Percentiles rank a stretch among this genome's conserved stretches.
phyloP scores from a whole-genome alignment of 2,888 invertebrate species.

The Poecilus cupreus region DNA sequence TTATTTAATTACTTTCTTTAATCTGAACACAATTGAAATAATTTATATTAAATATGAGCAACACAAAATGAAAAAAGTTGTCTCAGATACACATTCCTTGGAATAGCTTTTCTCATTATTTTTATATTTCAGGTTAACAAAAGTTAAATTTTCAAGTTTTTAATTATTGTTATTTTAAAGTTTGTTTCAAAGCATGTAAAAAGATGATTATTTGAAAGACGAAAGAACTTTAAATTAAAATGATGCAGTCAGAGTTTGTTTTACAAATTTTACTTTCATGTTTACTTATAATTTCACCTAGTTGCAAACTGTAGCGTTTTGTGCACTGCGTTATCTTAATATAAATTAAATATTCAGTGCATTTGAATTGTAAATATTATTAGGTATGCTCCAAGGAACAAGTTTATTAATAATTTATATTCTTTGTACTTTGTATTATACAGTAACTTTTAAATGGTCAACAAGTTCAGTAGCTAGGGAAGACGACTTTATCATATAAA shows the following conservation, averaged over 20 bases:
- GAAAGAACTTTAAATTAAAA: not conserved
- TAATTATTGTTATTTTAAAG: slow-evolving; percentile 13
- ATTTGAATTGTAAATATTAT: not conserved
- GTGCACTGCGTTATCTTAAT: not conserved
- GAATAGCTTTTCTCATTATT: slow-evolving; percentile 8
- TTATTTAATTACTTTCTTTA: too few relatives aligned
- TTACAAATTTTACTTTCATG: not conserved
- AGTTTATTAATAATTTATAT: not conserved
- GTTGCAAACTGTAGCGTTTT: not conserved
- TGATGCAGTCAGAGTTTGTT: not conserved
- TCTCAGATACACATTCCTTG: not conserved
- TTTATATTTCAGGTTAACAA: not conserved
- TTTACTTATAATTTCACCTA: not conserved
- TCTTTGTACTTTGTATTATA: not conserved
- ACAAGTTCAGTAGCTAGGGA: too few relatives aligned
- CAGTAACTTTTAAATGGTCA: not conserved
- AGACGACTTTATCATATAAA: too few relatives aligned
- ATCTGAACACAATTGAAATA: too few relatives aligned
- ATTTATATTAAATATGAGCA: not conserved
- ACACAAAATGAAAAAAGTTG: slow-evolving; percentile 9
- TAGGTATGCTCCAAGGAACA: not conserved
- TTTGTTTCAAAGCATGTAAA: slow-evolving; percentile 12
- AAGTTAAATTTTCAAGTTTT: slow-evolving; percentile 22
- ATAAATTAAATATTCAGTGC: not conserved
- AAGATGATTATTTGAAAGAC: slow-evolving; percentile 7